Percentiles rank a stretch among this genome's conserved stretches.
Conservation (phyloP, 2,797 vertebrate species). For the Poecilia picta region DNA sequence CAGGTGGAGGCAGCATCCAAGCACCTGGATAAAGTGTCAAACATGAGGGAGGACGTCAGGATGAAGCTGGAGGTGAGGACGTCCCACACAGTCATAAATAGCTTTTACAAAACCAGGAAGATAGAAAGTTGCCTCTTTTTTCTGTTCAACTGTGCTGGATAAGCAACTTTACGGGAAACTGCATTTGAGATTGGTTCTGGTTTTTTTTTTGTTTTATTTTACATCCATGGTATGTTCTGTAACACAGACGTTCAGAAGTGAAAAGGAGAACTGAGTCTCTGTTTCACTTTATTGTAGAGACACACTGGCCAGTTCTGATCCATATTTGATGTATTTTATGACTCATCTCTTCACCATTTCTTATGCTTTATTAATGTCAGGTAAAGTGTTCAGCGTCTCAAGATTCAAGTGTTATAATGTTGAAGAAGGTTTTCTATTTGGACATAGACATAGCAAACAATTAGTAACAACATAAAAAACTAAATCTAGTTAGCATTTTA, state of each 20-base stretch:
- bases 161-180: slow-evolving; percentile 1
- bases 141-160: not conserved
- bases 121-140: not conserved
- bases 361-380: not conserved
- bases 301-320: not conserved
- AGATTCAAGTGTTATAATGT: not conserved
- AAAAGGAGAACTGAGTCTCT: slow-evolving; percentile 1
- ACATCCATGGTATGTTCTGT: not conserved
- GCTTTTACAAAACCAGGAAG: not conserved
- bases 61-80: slow-evolving; percentile 90
- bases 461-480: not conserved
- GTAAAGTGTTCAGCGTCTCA: not conserved
- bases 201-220: not conserved
- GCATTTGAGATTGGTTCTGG: not conserved
- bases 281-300: not conserved
- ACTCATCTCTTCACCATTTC: not conserved
- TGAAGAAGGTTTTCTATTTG: not conserved
- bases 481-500: not conserved
- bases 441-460: not conserved
- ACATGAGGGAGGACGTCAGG: slow-evolving; percentile 82
- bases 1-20: slow-evolving; percentile 90
- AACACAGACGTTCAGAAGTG: not conserved
- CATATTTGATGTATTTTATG: not conserved
- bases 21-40: slow-evolving; percentile 85
- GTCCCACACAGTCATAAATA: not conserved